phyloP scores from a whole-genome alignment of 2,888 invertebrate genomes.

The Synergus gifuensis region DNA sequence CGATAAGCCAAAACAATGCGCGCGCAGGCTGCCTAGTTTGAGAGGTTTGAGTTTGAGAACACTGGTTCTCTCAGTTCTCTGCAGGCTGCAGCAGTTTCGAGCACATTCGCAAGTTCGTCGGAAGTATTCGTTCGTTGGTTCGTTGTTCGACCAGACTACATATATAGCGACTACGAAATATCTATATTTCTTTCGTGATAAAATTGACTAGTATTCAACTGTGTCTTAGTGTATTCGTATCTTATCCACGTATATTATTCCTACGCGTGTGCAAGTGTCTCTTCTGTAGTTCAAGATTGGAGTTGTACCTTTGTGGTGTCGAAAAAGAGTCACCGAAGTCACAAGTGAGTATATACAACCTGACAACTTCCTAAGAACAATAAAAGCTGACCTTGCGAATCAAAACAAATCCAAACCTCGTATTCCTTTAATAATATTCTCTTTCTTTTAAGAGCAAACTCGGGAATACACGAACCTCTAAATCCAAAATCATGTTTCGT shows the following conservation, averaged over 20 bases:
- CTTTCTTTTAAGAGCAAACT: constrained; percentile 46
- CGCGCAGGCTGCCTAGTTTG: too few relatives aligned
- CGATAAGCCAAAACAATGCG: too few relatives aligned
- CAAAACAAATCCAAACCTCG: constrained; percentile 40
- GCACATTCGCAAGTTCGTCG: too few relatives aligned
- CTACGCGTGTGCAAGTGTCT: background rate
- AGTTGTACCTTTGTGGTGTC: constrained; percentile 44
- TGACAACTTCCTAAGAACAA: constrained; percentile 54
- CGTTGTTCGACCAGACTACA: too few relatives aligned
- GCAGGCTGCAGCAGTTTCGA: too few relatives aligned
- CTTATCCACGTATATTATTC: too few relatives aligned
- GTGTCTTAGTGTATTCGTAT: background rate
- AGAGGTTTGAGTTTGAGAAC: too few relatives aligned
- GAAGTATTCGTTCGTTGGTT: too few relatives aligned
- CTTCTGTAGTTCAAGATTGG: background rate
- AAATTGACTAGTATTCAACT: too few relatives aligned
- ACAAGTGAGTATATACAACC: constrained; percentile 61
- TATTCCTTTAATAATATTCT: constrained; percentile 52
- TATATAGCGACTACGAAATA: background rate
- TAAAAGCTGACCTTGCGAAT: constrained; percentile 58
- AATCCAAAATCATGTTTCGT: constrained; percentile 67
- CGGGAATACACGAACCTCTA: constrained; percentile 43
- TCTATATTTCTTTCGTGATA: background rate
- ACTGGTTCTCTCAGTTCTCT: too few relatives aligned
- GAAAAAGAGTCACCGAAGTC: constrained; percentile 45